Percentiles rank a stretch among this genome's conserved stretches.
Conservation (phyloP, 2,888 invertebrate species). For the Siphonodentalium dalli region DNA sequence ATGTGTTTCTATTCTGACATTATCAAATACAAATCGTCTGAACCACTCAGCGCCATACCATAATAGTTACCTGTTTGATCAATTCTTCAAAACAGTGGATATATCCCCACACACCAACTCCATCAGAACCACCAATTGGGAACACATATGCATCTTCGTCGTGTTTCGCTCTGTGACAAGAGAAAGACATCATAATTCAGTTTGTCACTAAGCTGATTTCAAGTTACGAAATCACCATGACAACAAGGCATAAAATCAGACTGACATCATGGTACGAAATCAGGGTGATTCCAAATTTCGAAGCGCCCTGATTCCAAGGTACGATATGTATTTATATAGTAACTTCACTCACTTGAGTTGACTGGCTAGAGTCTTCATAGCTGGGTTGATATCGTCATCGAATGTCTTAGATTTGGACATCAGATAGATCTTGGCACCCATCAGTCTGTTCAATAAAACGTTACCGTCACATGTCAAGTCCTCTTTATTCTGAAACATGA, state of each 20-base stretch:
- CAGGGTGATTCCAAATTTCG: too few relatives aligned
- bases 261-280: too few relatives aligned
- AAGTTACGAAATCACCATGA: too few relatives aligned
- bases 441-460: slow-evolving; percentile 43
- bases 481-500: slow-evolving; percentile 24
- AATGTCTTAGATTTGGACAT: slow-evolving; percentile 38
- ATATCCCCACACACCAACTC: slow-evolving; percentile 57
- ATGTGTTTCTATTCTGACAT: too few relatives aligned
- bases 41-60: too few relatives aligned
- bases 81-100: slow-evolving; percentile 52
- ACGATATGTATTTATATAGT: too few relatives aligned
- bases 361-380: slow-evolving; percentile 44
- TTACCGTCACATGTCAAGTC: slow-evolving; percentile 42
- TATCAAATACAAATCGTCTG: too few relatives aligned
- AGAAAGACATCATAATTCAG: too few relatives aligned
- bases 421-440: slow-evolving; percentile 45
- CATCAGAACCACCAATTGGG: slow-evolving; percentile 57
- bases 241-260: too few relatives aligned
- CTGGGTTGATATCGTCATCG: slow-evolving; percentile 41
- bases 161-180: slow-evolving; percentile 33
- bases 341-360: slow-evolving; percentile 39
- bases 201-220: too few relatives aligned
- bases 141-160: slow-evolving; percentile 51
- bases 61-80: slow-evolving; percentile 42
- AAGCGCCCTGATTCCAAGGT: too few relatives aligned